Percentiles rank a stretch among this genome's conserved stretches.
These are phyloP conservation scores for Ophion slaviceki DNA, from an alignment of 2,888 invertebrate species.

Conservation along the genomic window DNA sequence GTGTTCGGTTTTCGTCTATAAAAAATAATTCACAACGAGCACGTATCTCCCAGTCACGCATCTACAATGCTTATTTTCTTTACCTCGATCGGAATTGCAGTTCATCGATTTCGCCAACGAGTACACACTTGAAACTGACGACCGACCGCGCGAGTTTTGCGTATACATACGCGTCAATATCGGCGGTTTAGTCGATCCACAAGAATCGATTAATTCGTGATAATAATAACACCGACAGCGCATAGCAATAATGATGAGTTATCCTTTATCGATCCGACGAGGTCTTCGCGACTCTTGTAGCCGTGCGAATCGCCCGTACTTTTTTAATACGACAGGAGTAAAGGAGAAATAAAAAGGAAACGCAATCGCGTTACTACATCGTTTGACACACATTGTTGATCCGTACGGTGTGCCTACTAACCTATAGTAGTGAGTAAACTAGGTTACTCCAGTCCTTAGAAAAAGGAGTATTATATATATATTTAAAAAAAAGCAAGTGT, in stretches of 20 bases:
- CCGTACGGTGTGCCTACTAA: constrained; percentile 22
- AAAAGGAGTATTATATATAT: constrained; percentile 33
- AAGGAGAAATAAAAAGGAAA: constrained; percentile 20
- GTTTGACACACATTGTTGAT: constrained; percentile 62
- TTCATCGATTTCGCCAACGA: background rate
- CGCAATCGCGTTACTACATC: constrained; percentile 52
- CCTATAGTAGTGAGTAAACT: constrained; percentile 46
- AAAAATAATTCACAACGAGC: no score
- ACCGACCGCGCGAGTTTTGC: background rate
- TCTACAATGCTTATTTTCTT: background rate
- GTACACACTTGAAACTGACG: background rate
- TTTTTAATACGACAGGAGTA: background rate
- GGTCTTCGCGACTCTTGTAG: background rate
- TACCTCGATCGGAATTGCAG: background rate
- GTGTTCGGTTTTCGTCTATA: no score
- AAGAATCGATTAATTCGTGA: constrained; percentile 13
- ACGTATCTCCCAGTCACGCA: no score
- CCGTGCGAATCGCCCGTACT: constrained; percentile 1
- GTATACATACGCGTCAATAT: background rate
- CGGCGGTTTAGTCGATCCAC: background rate
- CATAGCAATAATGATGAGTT: constrained; percentile 5
- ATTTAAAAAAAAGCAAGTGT: constrained; percentile 17
- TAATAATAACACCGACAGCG: background rate
- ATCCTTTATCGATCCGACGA: constrained; percentile 12
- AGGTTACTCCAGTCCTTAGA: constrained; percentile 61